phyloP scores from a whole-genome alignment of 2,113 vertebrate species.

The Urocitellus parryii region DNA sequence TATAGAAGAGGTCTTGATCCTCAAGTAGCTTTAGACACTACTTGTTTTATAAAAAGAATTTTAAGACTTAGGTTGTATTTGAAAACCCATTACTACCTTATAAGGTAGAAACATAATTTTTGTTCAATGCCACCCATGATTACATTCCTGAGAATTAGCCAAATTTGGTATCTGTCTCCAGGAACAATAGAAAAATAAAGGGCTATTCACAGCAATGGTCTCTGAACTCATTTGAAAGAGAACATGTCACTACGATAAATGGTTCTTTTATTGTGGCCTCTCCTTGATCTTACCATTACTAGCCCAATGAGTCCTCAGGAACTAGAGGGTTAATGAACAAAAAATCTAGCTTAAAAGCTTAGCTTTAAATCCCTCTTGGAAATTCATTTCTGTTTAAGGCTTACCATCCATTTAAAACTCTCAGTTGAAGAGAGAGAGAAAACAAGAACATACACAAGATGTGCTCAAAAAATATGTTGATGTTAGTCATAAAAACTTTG shows the following conservation, averaged over 20 bases:
- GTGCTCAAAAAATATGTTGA: neutral
- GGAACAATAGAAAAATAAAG: neutral
- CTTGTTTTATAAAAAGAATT: neutral
- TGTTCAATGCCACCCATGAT: neutral
- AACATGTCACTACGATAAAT: neutral
- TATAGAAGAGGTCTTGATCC: neutral
- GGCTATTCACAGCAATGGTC: neutral
- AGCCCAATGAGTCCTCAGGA: neutral
- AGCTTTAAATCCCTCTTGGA: conserved; percentile 41
- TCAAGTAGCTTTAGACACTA: neutral
- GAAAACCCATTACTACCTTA: neutral
- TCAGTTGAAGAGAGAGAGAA: neutral
- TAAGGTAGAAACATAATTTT: conserved; percentile 21
- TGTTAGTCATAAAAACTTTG: conserved; percentile 9
- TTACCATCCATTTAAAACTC: conserved; percentile 28
- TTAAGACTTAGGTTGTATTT: neutral
- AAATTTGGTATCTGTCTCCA: conserved; percentile 2
- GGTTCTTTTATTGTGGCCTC: neutral
- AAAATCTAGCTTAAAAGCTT: conserved; percentile 31
- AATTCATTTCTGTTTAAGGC: conserved; percentile 45
- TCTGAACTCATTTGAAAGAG: conserved; percentile 36
- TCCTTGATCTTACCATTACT: conserved; percentile 47
- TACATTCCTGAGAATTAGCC: conserved; percentile 19
- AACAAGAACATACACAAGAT: neutral
- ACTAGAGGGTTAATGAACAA: conserved; percentile 51